phyloP scores from a whole-genome alignment of 2,888 invertebrate species.

The Drosophila siamana region DNA sequence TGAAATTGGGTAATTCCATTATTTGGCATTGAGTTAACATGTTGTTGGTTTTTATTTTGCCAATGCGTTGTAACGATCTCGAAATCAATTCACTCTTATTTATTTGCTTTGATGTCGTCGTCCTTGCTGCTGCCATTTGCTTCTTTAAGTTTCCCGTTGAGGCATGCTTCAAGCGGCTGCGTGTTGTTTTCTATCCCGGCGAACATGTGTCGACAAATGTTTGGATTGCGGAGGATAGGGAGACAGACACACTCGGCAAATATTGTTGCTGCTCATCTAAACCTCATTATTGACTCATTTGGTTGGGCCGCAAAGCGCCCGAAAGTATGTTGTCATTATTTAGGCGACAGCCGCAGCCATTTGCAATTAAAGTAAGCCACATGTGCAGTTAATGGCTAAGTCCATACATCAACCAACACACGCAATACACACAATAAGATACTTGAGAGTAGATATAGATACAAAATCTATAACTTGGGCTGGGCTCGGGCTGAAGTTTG shows the following conservation, averaged over 20 bases:
- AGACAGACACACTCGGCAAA: slow-evolving; percentile 38
- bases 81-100: not conserved
- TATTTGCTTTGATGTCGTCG: slow-evolving; percentile 6
- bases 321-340: slow-evolving; percentile 75
- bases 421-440: slow-evolving; percentile 7
- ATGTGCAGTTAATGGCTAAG: slow-evolving; percentile 73
- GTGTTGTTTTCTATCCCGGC: slow-evolving; percentile 6
- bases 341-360: slow-evolving; percentile 60
- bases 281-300: slow-evolving; percentile 75
- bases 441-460: slow-evolving; percentile 3
- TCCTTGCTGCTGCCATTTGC: not conserved
- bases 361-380: slow-evolving; percentile 72
- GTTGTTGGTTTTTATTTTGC: not conserved
- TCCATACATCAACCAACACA: slow-evolving; percentile 35
- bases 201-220: slow-evolving; percentile 41
- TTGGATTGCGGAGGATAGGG: slow-evolving; percentile 1
- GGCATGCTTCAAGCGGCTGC: not conserved
- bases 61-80: not conserved
- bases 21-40: not conserved
- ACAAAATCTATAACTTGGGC: slow-evolving; percentile 11
- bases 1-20: not conserved
- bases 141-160: not conserved
- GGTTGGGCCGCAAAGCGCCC: slow-evolving; percentile 57
- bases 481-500: not conserved
- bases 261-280: slow-evolving; percentile 62